A percentile compares a stretch with the other conserved stretches of the same genome.
These are phyloP conservation scores for Lytechinus variegatus DNA, from an alignment of 35 echinoderm and acorn worm genomes.

Conservation along the genomic window DNA sequence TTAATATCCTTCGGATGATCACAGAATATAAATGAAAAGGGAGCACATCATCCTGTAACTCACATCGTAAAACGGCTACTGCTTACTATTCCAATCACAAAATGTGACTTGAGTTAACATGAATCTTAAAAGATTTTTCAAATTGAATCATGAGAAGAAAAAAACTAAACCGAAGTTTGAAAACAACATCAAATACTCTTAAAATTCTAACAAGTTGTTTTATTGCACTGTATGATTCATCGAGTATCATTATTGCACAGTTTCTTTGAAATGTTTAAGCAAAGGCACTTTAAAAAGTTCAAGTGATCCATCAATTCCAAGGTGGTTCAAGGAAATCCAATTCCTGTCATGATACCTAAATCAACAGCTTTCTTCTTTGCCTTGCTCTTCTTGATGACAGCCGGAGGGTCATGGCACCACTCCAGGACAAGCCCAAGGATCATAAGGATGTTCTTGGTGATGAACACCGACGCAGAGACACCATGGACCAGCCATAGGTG, in stretches of 20 bases:
- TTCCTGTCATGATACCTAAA: slow-evolving; percentile 67
- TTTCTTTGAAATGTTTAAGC: too few species aligned
- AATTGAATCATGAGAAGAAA: background rate
- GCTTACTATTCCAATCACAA: background rate
- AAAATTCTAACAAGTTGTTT: background rate
- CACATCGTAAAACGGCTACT: background rate
- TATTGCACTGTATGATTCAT: background rate
- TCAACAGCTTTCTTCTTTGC: slow-evolving; percentile 58
- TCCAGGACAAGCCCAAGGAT: slow-evolving; percentile 63
- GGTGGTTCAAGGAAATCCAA: slow-evolving; percentile 24
- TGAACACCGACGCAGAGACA: slow-evolving; percentile 67
- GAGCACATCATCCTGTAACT: background rate
- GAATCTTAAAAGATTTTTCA: background rate
- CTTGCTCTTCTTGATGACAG: slow-evolving; percentile 47
- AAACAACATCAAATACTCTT: background rate
- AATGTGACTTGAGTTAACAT: background rate
- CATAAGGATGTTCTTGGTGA: slow-evolving; percentile 91
- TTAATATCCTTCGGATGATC: background rate
- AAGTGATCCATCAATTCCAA: background rate
- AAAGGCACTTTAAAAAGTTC: too few species aligned
- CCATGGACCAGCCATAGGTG: slow-evolving; percentile 73
- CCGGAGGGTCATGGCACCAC: slow-evolving; percentile 60
- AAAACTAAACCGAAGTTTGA: background rate
- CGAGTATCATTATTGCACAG: too few species aligned
- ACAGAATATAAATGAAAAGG: background rate